Conservation (phyloP, 2,888 invertebrate species). For the Cheilosia vernalis region DNA sequence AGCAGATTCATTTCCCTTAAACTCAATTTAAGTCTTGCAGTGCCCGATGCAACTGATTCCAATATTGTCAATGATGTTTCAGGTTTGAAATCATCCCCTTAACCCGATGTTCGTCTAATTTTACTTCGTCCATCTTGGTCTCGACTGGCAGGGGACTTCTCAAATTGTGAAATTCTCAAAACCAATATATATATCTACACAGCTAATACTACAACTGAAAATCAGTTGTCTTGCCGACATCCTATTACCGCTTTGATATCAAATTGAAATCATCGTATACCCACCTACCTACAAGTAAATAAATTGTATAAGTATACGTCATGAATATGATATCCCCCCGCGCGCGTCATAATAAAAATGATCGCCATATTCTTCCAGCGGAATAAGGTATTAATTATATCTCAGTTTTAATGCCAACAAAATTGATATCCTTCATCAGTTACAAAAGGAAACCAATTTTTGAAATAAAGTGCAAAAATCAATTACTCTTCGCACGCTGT, state of each 20-base stretch:
- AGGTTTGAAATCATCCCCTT: too few relatives aligned
- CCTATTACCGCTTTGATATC: neutral
- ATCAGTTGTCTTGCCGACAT: neutral
- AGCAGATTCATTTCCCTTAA: too few relatives aligned
- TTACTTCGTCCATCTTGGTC: too few relatives aligned
- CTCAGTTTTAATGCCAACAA: conserved; percentile 29
- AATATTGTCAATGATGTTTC: too few relatives aligned
- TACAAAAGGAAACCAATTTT: conserved; percentile 59
- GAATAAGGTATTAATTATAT: conserved; percentile 41
- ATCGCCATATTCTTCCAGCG: neutral
- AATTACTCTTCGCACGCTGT: conserved; percentile 55
- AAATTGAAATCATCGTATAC: neutral
- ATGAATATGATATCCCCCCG: too few relatives aligned
- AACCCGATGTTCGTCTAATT: too few relatives aligned
- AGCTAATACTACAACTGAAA: neutral
- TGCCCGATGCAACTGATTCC: too few relatives aligned
- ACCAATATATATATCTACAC: too few relatives aligned
- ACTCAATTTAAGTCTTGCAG: too few relatives aligned
- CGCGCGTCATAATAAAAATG: neutral
- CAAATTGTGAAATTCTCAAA: too few relatives aligned
- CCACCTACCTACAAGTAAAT: neutral
- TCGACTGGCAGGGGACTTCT: too few relatives aligned
- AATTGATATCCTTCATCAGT: conserved; percentile 51
- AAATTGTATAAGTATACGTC: too few relatives aligned
- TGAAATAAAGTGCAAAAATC: conserved; percentile 70